Evolutionary conservation across 2,797 vertebrate species (phyloP).

Genomic region (Tauraco hartlaubi): DNA sequence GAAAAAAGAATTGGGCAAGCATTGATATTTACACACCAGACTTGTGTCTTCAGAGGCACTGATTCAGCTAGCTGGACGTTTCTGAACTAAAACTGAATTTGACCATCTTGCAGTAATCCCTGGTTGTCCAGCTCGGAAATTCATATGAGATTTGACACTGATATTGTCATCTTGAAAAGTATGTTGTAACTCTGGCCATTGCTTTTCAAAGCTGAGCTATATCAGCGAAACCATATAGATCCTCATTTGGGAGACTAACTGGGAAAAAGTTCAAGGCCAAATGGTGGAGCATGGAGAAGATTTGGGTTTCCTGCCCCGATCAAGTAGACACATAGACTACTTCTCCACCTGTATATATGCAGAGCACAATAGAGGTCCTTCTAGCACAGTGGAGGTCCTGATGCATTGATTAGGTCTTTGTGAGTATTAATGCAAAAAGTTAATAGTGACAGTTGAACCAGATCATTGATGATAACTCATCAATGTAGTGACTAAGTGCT

Average conservation of each 20-base stretch:
- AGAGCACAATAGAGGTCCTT: background rate
- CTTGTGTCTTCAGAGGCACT: background rate
- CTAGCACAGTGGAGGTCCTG: background rate
- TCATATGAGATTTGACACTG: background rate
- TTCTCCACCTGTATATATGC: background rate
- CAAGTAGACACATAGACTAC: background rate
- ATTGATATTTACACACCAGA: background rate
- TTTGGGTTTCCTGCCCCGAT: background rate
- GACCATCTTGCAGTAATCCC: background rate
- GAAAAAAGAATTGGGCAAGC: background rate
- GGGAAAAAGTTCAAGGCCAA: background rate
- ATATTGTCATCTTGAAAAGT: background rate
- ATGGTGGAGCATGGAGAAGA: background rate
- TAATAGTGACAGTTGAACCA: background rate
- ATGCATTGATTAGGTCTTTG: background rate
- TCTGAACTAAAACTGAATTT: background rate
- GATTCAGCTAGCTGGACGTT: background rate
- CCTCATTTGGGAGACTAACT: background rate
- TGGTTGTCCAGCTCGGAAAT: background rate
- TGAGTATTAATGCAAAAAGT: background rate
- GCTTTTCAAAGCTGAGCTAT: background rate
- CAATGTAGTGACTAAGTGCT: background rate
- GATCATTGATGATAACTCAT: background rate
- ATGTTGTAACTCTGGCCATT: rapidly evolving
- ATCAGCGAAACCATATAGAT: background rate